Evolutionary conservation across 2,888 invertebrate genomes (phyloP).

Genomic region (Drosophila parthenogenetica): DNA sequence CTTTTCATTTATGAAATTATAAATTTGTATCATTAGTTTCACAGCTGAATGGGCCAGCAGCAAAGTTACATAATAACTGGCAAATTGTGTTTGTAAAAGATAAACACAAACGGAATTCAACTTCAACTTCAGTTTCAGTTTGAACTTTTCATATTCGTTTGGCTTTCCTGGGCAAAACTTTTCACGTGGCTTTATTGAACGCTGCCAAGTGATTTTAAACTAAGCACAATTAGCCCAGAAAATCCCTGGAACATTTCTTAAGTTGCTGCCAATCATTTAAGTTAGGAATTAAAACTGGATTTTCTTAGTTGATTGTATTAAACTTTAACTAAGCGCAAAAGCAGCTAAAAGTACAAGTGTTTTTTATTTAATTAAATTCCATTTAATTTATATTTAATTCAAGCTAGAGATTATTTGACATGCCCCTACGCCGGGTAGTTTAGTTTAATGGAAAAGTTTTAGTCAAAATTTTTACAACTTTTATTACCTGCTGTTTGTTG

Average conservation of each 20-base stretch:
- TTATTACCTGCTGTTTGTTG: background rate
- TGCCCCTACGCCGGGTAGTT: too few relatives aligned
- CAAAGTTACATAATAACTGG: slow-evolving; percentile 1
- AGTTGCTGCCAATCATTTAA: too few relatives aligned
- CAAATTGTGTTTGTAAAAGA: slow-evolving; percentile 15
- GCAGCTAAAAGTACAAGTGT: background rate
- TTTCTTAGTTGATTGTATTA: background rate
- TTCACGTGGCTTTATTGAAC: slow-evolving; percentile 10
- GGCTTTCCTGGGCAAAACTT: slow-evolving; percentile 10
- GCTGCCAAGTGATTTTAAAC: slow-evolving; percentile 20
- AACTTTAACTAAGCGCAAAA: background rate
- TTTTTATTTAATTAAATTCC: background rate
- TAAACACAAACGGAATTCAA: slow-evolving; percentile 18
- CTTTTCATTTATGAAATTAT: background rate
- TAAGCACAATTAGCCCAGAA: slow-evolving; percentile 37
- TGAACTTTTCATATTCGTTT: slow-evolving; percentile 16
- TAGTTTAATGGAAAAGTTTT: too few relatives aligned
- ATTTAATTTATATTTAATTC: background rate
- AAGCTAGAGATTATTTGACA: background rate
- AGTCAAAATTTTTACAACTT: too few relatives aligned
- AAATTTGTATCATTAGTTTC: slow-evolving; percentile 29
- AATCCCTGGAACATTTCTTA: background rate
- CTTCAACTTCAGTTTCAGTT: slow-evolving; percentile 1
- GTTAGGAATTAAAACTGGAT: background rate
- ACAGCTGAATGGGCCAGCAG: background rate